phyloP scores from a whole-genome alignment of 2,113 vertebrate species.

The Narcine bancroftii region DNA sequence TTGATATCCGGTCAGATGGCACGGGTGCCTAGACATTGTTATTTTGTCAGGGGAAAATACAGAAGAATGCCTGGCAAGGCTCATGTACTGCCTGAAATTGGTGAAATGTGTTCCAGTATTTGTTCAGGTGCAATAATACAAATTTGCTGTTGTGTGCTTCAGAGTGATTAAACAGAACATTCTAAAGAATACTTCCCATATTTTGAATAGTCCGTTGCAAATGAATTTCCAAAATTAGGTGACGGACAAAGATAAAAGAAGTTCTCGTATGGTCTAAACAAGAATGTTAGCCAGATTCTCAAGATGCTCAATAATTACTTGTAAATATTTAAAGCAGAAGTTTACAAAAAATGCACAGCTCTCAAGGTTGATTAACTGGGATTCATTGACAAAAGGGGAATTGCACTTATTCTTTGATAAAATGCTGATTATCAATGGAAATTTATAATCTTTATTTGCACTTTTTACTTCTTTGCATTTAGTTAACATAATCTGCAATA shows the following conservation, averaged over 20 bases:
- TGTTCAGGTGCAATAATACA: constrained; percentile 89
- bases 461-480: neutral
- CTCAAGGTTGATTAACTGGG: constrained; percentile 13
- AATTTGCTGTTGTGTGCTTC: constrained; percentile 59
- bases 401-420: neutral
- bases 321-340: constrained; percentile 8
- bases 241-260: constrained; percentile 48
- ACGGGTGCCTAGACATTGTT: constrained; percentile 40
- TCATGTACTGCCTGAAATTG: constrained; percentile 53
- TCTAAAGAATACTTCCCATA: constrained; percentile 71
- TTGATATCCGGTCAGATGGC: constrained; percentile 48
- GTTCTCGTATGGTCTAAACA: constrained; percentile 9
- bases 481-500: neutral
- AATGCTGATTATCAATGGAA: neutral
- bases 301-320: neutral
- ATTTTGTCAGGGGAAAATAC: constrained; percentile 45
- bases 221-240: constrained; percentile 46
- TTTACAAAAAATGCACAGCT: neutral
- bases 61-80: constrained; percentile 44
- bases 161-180: constrained; percentile 73
- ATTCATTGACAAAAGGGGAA: neutral
- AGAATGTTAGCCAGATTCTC: neutral
- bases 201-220: constrained; percentile 48
- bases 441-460: neutral
- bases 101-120: constrained; percentile 72